Evolutionary conservation across 1,140 invertebrate species (phyloP).

Genomic region (Eueides isabella): DNA sequence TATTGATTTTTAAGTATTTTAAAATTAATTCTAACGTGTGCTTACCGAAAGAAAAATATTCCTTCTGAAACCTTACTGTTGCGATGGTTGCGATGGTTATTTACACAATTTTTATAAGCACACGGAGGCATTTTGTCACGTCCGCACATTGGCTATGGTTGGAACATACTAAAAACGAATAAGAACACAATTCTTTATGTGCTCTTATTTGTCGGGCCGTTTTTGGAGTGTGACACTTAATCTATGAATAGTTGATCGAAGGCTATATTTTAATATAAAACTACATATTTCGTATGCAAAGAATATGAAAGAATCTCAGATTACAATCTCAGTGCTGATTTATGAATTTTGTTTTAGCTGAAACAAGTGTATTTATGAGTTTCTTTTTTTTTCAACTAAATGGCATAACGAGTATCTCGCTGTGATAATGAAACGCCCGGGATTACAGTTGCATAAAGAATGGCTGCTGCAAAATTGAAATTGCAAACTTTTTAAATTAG

Average conservation of each 20-base stretch:
- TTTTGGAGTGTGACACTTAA: no score
- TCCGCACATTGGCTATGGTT: no score
- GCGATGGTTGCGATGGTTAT: no score
- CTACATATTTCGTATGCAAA: conserved; percentile 4
- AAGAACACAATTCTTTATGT: no score
- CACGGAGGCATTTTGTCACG: no score
- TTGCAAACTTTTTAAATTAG: conserved; percentile 32
- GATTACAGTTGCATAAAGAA: conserved; percentile 30
- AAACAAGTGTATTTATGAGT: conserved; percentile 26
- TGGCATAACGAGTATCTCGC: conserved; percentile 29
- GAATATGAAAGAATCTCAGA: conserved; percentile 23
- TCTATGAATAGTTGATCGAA: not conserved
- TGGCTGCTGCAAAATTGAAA: conserved; percentile 31
- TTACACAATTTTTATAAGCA: no score
- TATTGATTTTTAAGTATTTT: no score
- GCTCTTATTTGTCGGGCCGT: no score
- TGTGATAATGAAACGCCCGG: conserved; percentile 26
- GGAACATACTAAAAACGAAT: no score
- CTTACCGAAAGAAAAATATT: no score
- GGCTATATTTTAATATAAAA: conserved; percentile 4
- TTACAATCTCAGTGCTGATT: conserved; percentile 17
- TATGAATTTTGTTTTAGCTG: conserved; percentile 22
- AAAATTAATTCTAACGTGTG: no score
- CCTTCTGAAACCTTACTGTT: no score
- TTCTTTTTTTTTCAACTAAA: conserved; percentile 26